Conservation (phyloP, 92 coral and sea anemone genomes). For the Porites cylindrica region DNA sequence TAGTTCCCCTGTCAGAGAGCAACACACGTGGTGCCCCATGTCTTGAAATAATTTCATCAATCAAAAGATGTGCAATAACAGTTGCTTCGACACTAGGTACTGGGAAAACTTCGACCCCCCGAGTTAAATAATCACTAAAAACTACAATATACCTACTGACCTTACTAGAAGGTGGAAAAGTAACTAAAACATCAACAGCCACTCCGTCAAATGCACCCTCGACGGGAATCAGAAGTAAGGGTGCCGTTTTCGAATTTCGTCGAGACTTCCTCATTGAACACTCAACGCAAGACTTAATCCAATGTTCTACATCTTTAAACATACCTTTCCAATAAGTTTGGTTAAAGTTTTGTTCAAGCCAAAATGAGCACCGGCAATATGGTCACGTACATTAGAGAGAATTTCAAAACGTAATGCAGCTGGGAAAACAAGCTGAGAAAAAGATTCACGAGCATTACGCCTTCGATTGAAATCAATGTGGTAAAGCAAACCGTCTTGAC, state of each 20-base stretch:
- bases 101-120: constrained; percentile 67
- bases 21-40: no score
- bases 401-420: constrained; percentile 21
- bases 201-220: background rate
- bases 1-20: no score
- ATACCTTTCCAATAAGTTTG: constrained; percentile 62
- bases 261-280: no score
- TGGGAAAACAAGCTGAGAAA: constrained; percentile 58
- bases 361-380: constrained; percentile 56
- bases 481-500: constrained; percentile 42
- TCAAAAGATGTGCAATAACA: no score
- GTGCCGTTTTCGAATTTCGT: no score
- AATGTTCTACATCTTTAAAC: constrained; percentile 34
- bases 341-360: constrained; percentile 58
- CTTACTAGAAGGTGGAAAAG: constrained; percentile 12
- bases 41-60: no score
- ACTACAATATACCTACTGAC: constrained; percentile 53
- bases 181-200: constrained; percentile 29
- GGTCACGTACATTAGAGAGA: constrained; percentile 37
- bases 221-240: no score
- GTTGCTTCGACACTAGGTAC: constrained; percentile 35
- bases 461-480: constrained; percentile 19
- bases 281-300: no score
- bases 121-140: constrained; percentile 59
- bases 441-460: constrained; percentile 1